A percentile compares a stretch with the other conserved stretches of the same genome.
These are phyloP conservation scores for Pyrocoelia pectoralis DNA, from an alignment of 2,888 invertebrate species.

Conservation along the genomic window DNA sequence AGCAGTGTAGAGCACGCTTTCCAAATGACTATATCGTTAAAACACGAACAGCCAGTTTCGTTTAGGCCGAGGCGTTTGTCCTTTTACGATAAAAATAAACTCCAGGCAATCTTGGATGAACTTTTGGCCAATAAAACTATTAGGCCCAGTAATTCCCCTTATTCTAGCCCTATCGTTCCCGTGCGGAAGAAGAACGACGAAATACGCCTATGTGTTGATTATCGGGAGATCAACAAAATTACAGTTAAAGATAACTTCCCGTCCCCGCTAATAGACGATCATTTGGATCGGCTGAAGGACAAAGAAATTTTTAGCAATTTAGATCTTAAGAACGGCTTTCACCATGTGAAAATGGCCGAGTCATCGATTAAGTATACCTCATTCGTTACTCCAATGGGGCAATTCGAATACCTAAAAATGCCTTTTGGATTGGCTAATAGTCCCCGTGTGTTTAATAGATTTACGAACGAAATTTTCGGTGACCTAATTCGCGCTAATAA, in stretches of 20 bases:
- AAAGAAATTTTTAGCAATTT: constrained; percentile 38
- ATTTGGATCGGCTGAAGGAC: constrained; percentile 30
- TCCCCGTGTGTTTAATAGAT: no score
- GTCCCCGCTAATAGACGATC: constrained; percentile 35
- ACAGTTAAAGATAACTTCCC: constrained; percentile 8
- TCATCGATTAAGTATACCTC: constrained; percentile 38
- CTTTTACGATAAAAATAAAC: neutral
- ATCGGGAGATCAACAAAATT: constrained; percentile 1
- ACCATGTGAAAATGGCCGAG: constrained; percentile 35
- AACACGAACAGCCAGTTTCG: neutral
- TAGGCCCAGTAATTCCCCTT: constrained; percentile 8
- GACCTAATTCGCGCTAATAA: neutral
- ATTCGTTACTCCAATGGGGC: constrained; percentile 42
- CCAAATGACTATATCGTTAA: neutral
- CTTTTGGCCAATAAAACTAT: neutral
- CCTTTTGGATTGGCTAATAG: constrained; percentile 21
- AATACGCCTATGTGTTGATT: constrained; percentile 11
- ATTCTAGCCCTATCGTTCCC: constrained; percentile 8
- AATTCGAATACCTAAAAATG: constrained; percentile 39
- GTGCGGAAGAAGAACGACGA: constrained; percentile 2
- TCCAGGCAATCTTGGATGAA: neutral
- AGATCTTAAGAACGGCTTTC: constrained; percentile 41
- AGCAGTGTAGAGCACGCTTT: no score
- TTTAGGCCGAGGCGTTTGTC: neutral
- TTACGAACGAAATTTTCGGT: constrained; percentile 12